Conservation (phyloP, 2,797 vertebrate species). For the Neosilurus mollespiculum region DNA sequence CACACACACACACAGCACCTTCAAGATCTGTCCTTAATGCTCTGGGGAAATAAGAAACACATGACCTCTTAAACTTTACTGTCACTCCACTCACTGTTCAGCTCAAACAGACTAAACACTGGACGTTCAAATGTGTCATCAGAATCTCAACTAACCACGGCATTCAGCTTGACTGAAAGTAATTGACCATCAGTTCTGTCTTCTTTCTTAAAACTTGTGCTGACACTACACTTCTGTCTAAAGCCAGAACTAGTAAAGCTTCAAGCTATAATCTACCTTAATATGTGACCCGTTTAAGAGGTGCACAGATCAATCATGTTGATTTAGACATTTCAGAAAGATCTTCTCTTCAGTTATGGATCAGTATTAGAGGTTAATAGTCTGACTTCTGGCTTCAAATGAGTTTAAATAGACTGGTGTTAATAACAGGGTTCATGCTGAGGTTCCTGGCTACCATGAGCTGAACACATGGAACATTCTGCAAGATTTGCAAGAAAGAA, state of each 20-base stretch:
- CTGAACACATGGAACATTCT: slow-evolving; percentile 12
- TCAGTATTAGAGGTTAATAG: not conserved
- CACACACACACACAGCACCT: slow-evolving; percentile 4
- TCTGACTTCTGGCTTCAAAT: slow-evolving; percentile 5
- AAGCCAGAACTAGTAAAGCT: slow-evolving; percentile 19
- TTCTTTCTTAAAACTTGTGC: slow-evolving; percentile 21
- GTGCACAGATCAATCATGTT: not conserved
- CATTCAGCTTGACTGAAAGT: not conserved
- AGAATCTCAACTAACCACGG: slow-evolving; percentile 16
- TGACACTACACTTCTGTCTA: slow-evolving; percentile 22
- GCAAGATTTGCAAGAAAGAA: slow-evolving; percentile 8
- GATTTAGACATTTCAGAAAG: slow-evolving; percentile 1
- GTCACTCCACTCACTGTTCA: not conserved
- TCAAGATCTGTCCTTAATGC: slow-evolving; percentile 25
- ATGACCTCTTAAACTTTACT: not conserved
- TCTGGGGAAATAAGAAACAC: slow-evolving; percentile 33
- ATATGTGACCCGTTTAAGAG: slow-evolving; percentile 6
- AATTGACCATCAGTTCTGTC: not conserved
- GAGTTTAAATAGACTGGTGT: slow-evolving; percentile 3
- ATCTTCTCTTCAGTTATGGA: not conserved
- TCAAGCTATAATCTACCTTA: not conserved
- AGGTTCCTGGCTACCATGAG: slow-evolving; percentile 2
- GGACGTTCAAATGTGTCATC: slow-evolving; percentile 7
- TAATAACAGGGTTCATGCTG: slow-evolving; percentile 11
- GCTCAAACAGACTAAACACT: slow-evolving; percentile 35